Evolutionary conservation across 2,797 vertebrate genomes (phyloP), one percentile per base, ranked within the genome.

Genomic region (Brachyalestes nurse): DNA sequence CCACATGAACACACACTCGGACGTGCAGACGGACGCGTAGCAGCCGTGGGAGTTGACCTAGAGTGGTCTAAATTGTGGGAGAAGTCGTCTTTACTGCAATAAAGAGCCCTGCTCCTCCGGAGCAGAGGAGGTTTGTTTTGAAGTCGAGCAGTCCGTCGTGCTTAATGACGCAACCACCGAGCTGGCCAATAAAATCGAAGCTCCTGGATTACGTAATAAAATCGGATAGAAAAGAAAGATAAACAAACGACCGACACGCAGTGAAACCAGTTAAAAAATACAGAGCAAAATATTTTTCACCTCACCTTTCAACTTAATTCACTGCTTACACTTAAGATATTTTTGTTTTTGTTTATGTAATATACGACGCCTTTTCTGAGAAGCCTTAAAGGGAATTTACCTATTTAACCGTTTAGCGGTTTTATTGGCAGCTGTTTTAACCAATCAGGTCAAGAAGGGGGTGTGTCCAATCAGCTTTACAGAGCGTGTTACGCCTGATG

Each of bases 121-220:
- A 62, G 16, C 45, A 16, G 21, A 49, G 5, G 21, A 49, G 5
- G 42, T 28, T 55, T 51, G 49, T 72, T 72, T 72, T 72, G 69
- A 71, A 71, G 69, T 66, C 42, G 17, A n/a, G 34, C 64, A 66
- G 64, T 9, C 64, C 34, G 64, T 66, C 17, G 34, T 40, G 73
- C 51, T 13, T 80, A 87, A 61, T 92, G 91, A 92, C 91, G 89
- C 90, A 84, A 86, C 14, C 45, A 16, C 67, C 1, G 64, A 17
- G 55, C 80, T 23, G 88, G 69, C 78, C 72, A 14, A 51, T 84
- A 73, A 89, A 72, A 87, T 88, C 71, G 74, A 83, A 83, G 79
- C 70, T 23, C 64, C 23, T 25, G 34, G 23, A 72, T 91, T 87
- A 86, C 82, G 84, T 88, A 90, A 92, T 49, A 4, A 25, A 34